Evolutionary conservation across 92 coral and sea anemone genomes (phyloP).

Genomic region (Ricordea florida): DNA sequence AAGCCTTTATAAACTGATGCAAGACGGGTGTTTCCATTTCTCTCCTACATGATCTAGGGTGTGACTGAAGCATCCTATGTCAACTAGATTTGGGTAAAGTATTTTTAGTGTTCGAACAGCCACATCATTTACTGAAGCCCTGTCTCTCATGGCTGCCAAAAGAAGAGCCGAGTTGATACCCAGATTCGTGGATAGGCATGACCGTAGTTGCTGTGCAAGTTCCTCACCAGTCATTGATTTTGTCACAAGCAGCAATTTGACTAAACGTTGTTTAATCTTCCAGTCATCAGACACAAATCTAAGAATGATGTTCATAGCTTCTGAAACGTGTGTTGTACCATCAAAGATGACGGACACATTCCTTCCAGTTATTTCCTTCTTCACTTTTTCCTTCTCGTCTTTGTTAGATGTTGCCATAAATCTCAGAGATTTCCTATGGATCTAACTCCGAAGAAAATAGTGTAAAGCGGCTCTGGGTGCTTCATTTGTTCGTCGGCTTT

Average conservation of each 20-base stretch:
- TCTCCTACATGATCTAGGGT: constrained; percentile 35
- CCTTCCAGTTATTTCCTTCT: constrained; percentile 46
- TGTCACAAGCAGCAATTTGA: constrained; percentile 27
- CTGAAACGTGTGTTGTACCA: constrained; percentile 60
- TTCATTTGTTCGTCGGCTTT: too few species aligned
- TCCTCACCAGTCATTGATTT: constrained; percentile 51
- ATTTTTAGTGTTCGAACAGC: constrained; percentile 1
- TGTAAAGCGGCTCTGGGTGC: too few species aligned
- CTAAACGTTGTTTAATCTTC: constrained; percentile 53
- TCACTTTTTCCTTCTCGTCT: constrained; percentile 50
- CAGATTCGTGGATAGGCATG: too few species aligned
- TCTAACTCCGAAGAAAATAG: too few species aligned
- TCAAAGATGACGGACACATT: constrained; percentile 53
- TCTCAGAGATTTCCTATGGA: too few species aligned
- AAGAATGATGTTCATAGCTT: constrained; percentile 54
- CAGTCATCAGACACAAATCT: constrained; percentile 61
- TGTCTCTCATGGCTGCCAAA: not conserved
- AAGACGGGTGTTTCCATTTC: too few species aligned
- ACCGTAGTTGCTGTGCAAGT: constrained; percentile 23
- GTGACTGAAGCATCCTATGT: constrained; percentile 35
- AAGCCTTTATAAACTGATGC: too few species aligned
- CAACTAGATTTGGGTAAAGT: constrained; percentile 14
- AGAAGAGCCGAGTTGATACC: not conserved
- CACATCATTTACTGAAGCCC: constrained; percentile 17
- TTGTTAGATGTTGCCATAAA: too few species aligned